These are phyloP conservation scores for Discoglossus pictus DNA, from an alignment of 2,797 vertebrate genomes.

Conservation along the genomic window DNA sequence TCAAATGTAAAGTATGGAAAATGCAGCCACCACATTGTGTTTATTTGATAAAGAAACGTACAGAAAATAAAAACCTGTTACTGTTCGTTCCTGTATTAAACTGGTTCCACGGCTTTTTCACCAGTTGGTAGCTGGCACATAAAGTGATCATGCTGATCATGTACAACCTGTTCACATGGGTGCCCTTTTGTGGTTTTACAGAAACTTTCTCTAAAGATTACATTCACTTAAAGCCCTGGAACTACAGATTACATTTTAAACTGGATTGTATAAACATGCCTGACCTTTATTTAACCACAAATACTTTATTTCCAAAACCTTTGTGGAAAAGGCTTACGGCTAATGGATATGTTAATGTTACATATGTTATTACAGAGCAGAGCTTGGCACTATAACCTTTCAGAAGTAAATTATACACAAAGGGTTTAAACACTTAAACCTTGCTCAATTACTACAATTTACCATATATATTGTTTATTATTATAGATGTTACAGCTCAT, in stretches of 20 bases:
- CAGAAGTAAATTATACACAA: neutral
- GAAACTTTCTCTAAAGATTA: neutral
- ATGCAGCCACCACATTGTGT: too few species aligned
- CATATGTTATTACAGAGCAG: neutral
- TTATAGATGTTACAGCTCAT: too few species aligned
- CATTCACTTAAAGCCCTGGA: neutral
- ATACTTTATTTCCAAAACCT: neutral
- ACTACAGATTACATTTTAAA: neutral
- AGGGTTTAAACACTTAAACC: neutral
- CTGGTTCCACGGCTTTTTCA: too few species aligned
- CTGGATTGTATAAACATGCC: neutral
- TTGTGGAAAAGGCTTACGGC: neutral
- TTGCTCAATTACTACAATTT: too few species aligned
- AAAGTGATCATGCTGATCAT: too few species aligned
- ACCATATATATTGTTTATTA: too few species aligned
- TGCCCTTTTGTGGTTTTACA: neutral
- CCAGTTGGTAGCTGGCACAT: too few species aligned
- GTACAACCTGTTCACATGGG: too few species aligned
- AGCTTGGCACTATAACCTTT: neutral
- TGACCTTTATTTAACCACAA: neutral
- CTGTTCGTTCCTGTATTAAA: too few species aligned
- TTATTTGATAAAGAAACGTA: too few species aligned
- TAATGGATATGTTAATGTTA: constrained; percentile 2
- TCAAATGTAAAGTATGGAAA: too few species aligned
- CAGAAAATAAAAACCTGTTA: too few species aligned